Base-by-base conservation (phyloP, 2,113 vertebrate species). In the Cinclus cinclus region DNA sequence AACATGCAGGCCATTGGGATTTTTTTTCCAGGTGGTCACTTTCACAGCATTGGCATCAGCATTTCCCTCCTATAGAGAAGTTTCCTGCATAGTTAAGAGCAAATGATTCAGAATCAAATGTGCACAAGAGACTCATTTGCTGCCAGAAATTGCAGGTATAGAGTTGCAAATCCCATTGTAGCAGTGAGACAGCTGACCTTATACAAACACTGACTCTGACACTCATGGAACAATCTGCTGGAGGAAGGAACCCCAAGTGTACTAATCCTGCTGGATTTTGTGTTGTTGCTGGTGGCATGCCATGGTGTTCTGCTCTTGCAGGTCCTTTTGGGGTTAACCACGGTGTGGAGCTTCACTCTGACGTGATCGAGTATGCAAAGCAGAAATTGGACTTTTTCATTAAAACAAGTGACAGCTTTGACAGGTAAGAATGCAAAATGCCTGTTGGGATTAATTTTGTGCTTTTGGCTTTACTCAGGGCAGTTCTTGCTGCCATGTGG, bases 251-350 rank as follows among this genome's bases (percentile, higher is more conserved):
- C 39, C 63, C 33, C 13, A 39, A 55, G 25, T 65, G 12, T 33
- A 4, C 33, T 33, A 6, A 0, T 55, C 25, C 50, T 67, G 47
- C 42, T 83, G 42, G 60, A 5, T 73, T 91, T 67, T 47, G 28
- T 92, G 21, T 0, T 33, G 8, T 9, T 94, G 42, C 11, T 77
- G 41, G 44, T 70, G 47, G 22, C 39, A 1, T 68, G 46, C 49
- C 10, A 56, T 58, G 4, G 0, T 53, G 28, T 92, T 89, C 3
- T 82, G 19, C 68, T 11, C 37, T 94, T 96, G 24, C 94, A 99
- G 99, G 99, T 94, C 99, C 99, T 15, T 99, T 99, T 89, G 99
- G 99, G 27, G 98, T 99, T 59, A 99, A 99, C 93, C 99, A 99
- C 1, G 99, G 99, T 0, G 98, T 99, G 56, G 99, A 99, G 92